A percentile compares a stretch with the other conserved stretches of the same genome.
phyloP scores from a whole-genome alignment of 2,797 vertebrate species.

The Clarias platycephalus region DNA sequence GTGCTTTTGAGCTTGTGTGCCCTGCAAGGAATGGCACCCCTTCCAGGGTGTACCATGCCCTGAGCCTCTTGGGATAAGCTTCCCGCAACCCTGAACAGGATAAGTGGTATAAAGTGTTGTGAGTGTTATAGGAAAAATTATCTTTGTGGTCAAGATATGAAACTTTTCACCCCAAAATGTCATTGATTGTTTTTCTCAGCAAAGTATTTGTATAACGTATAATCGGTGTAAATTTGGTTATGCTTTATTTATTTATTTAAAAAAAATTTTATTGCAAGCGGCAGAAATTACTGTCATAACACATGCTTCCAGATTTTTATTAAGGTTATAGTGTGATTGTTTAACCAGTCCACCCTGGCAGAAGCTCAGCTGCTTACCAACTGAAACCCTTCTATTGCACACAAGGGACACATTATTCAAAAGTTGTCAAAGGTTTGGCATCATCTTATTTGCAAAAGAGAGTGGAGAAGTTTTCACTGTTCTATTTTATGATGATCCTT shows the following conservation, averaged over 20 bases:
- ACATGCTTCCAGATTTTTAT: neutral
- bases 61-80: no score
- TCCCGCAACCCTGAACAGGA: no score
- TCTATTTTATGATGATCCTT: slow-evolving; percentile 6
- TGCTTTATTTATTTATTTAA: neutral
- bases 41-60: no score
- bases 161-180: no score
- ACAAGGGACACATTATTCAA: neutral
- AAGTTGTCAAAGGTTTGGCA: neutral
- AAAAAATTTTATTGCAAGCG: neutral
- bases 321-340: neutral
- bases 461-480: neutral
- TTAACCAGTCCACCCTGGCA: neutral
- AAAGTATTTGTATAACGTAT: no score
- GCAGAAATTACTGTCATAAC: neutral
- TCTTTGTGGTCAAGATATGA: no score
- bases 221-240: neutral
- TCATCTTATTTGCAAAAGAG: neutral
- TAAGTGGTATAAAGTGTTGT: no score
- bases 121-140: no score
- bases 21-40: no score
- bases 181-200: neutral
- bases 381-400: neutral
- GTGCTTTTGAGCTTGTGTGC: no score
- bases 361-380: neutral